Conservation (phyloP, 2,888 invertebrate genomes). For the Hypercompe scribonia region DNA sequence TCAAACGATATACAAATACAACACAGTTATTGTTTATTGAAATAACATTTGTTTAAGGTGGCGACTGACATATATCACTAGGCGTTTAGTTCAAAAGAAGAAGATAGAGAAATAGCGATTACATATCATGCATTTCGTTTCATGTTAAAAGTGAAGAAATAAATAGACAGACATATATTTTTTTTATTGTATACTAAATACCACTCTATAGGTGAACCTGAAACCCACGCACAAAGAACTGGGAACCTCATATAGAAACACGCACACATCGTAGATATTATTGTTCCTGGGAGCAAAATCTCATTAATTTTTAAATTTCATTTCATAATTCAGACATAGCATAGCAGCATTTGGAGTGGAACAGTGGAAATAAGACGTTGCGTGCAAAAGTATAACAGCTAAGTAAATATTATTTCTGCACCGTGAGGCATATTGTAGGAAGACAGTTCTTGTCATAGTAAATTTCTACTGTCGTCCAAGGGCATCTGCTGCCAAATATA, state of each 20-base stretch:
- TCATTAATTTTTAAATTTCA: too few relatives aligned
- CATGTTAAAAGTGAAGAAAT: not conserved
- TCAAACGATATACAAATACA: slow-evolving; percentile 40
- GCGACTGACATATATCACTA: not conserved
- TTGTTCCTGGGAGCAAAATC: too few relatives aligned
- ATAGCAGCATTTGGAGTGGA: not conserved
- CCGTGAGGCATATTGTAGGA: too few relatives aligned
- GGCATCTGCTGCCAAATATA: too few relatives aligned
- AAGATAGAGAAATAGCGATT: not conserved
- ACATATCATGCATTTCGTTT: not conserved
- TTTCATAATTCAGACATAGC: not conserved
- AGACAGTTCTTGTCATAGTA: too few relatives aligned
- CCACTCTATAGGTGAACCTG: too few relatives aligned
- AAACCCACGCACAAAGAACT: too few relatives aligned
- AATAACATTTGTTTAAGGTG: slow-evolving; percentile 32
- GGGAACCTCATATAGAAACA: too few relatives aligned
- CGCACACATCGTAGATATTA: too few relatives aligned
- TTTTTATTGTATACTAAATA: not conserved
- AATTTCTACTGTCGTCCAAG: too few relatives aligned
- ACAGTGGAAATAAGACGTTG: not conserved
- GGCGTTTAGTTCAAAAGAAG: not conserved
- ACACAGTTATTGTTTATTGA: slow-evolving; percentile 37
- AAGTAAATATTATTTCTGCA: too few relatives aligned
- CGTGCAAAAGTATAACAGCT: not conserved
- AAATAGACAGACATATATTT: not conserved